Evolutionary conservation across 2,113 vertebrate genomes (phyloP).

Genomic region (Bucco capensis): DNA sequence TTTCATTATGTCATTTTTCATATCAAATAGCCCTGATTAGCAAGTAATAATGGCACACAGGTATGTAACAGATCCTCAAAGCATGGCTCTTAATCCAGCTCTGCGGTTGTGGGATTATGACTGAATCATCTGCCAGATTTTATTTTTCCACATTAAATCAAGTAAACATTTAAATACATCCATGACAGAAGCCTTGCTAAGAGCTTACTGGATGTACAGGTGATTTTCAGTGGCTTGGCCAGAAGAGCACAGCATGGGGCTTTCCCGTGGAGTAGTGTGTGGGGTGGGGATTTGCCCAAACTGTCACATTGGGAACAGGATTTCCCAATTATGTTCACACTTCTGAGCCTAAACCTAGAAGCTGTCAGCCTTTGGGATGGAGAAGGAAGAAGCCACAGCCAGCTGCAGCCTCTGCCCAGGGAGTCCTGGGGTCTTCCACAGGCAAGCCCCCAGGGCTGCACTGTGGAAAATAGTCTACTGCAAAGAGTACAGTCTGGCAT

Average conservation of each 20-base stretch:
- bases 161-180: neutral
- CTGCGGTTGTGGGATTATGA: neutral
- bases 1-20: neutral
- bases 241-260: fast-evolving
- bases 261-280: fast-evolving
- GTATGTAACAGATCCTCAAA: neutral
- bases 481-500: neutral
- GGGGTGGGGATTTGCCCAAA: neutral
- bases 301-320: neutral
- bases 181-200: neutral
- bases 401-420: neutral
- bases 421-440: neutral
- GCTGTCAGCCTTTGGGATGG: neutral
- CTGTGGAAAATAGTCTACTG: neutral
- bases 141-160: neutral
- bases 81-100: neutral
- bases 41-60: neutral
- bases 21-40: neutral
- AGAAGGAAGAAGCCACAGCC: fast-evolving
- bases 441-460: fast-evolving
- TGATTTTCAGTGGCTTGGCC: neutral
- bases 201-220: neutral
- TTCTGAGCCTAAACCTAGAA: neutral
- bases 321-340: neutral
- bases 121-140: neutral